Conservation (phyloP, 64 coral and sea anemone species). For the Actinia equina region DNA sequence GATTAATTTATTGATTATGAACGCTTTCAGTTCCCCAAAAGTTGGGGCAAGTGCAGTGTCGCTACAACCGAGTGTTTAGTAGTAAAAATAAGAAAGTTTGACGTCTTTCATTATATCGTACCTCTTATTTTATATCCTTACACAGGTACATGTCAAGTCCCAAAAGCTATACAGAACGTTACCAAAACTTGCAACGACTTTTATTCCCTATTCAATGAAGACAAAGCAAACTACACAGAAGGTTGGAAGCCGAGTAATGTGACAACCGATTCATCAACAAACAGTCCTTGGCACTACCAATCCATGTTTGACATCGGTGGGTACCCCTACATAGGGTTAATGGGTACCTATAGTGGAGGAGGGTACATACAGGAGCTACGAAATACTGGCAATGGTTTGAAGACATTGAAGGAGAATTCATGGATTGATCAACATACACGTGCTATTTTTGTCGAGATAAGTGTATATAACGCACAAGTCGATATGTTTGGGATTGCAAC, state of each 20-base stretch:
- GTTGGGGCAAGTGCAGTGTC: too few species aligned
- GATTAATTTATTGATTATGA: too few species aligned
- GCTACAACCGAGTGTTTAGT: too few species aligned
- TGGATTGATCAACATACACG: conserved; percentile 78
- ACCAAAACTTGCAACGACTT: conserved; percentile 37
- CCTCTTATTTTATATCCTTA: background rate
- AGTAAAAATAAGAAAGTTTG: too few species aligned
- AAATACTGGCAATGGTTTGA: conserved; percentile 14
- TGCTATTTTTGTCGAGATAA: conserved; percentile 83
- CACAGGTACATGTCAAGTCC: conserved; percentile 31
- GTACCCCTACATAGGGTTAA: conserved; percentile 38
- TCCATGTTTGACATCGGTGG: conserved; percentile 29
- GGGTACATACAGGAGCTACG: conserved; percentile 40
- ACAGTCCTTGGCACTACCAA: conserved; percentile 48
- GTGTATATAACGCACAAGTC: conserved; percentile 80
- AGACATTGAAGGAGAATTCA: conserved; percentile 41
- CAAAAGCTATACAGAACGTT: conserved; percentile 11
- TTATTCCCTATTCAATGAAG: conserved; percentile 61
- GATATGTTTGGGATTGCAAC: conserved; percentile 83
- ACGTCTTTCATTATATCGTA: background rate
- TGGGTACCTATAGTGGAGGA: conserved; percentile 56
- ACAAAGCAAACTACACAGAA: conserved; percentile 34
- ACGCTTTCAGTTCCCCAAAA: too few species aligned
- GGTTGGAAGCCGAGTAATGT: conserved; percentile 29
- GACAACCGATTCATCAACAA: background rate